These are phyloP conservation scores for Bombus fervidus DNA, from an alignment of 1,140 invertebrate genomes.

Conservation along the genomic window DNA sequence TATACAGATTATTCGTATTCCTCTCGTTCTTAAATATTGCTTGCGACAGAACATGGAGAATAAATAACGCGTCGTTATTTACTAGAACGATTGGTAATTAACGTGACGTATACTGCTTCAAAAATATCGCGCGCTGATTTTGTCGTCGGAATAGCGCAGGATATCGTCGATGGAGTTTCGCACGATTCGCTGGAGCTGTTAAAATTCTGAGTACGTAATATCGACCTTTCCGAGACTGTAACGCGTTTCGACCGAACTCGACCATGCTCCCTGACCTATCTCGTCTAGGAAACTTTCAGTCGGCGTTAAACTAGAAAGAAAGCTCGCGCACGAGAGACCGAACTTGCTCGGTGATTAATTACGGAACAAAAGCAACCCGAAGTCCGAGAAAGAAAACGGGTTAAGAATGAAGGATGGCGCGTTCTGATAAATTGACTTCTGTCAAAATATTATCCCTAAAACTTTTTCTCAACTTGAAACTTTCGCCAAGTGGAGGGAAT, in stretches of 20 bases:
- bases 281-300: neutral
- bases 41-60: no score
- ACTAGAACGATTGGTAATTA: no score
- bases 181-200: neutral
- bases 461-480: neutral
- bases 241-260: neutral
- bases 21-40: no score
- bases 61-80: no score
- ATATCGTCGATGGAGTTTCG: no score
- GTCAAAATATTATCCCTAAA: conserved; percentile 14
- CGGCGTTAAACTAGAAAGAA: conserved; percentile 9
- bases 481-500: neutral
- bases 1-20: no score
- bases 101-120: no score
- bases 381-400: neutral
- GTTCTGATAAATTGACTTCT: conserved; percentile 52
- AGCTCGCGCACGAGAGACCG: neutral
- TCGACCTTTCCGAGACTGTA: neutral
- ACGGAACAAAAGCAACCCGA: conserved; percentile 22
- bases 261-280: neutral
- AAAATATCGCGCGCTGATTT: no score
- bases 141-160: no score
- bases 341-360: conserved; percentile 54
- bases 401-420: neutral
- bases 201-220: neutral